These are phyloP conservation scores for Okapia johnstoni DNA, from an alignment of 2,113 vertebrate species.

Conservation along the genomic window DNA sequence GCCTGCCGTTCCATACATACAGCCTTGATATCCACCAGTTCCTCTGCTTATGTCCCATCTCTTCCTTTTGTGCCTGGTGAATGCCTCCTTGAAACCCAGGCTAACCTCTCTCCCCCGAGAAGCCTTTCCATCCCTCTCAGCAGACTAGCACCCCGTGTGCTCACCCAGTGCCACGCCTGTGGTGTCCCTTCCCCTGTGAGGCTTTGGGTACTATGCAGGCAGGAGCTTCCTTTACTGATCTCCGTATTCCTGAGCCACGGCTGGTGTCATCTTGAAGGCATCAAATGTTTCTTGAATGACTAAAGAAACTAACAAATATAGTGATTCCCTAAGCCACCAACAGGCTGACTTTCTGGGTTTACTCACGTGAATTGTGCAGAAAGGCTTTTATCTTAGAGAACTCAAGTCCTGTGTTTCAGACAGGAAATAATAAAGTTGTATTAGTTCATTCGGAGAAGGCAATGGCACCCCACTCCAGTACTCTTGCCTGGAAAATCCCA, in stretches of 20 bases:
- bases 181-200: neutral
- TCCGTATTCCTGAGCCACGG: neutral
- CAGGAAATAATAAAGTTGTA: rapidly evolving
- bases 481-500: no score
- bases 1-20: rapidly evolving
- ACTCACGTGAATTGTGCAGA: neutral
- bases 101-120: neutral
- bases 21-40: rapidly evolving
- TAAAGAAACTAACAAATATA: neutral
- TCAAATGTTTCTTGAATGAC: neutral
- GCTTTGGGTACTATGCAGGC: neutral
- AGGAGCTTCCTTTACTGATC: neutral
- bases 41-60: neutral
- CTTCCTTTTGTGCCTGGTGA: neutral
- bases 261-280: rapidly evolving
- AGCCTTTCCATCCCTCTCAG: neutral
- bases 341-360: neutral
- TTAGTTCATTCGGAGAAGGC: no score
- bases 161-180: rapidly evolving
- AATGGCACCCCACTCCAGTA: no score
- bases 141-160: no score
- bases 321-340: rapidly evolving
- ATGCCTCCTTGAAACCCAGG: neutral
- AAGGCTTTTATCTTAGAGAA: neutral
- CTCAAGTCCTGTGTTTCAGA: neutral